Conservation (phyloP, 2,797 vertebrate genomes). For the Sebastolobus altivelis region DNA sequence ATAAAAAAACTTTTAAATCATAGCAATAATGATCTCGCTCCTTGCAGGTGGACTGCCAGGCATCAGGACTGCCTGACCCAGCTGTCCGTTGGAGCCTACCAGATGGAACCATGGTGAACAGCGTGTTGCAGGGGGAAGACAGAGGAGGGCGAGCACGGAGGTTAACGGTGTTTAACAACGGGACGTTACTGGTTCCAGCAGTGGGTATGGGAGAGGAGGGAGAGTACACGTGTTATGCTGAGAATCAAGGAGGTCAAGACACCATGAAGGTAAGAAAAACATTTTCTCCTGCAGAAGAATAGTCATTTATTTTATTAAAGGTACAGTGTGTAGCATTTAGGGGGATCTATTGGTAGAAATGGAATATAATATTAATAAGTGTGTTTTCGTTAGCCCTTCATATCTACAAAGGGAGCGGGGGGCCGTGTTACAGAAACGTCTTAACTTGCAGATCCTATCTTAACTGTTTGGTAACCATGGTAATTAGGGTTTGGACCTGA, state of each 20-base stretch:
- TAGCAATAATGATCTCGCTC: conserved; percentile 2
- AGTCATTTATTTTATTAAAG: background rate
- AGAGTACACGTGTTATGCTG: conserved; percentile 93
- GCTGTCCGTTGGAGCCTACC: conserved; percentile 94
- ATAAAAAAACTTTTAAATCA: background rate
- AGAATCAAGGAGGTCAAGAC: conserved; percentile 93
- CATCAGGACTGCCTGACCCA: conserved; percentile 93
- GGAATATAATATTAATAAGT: too few relatives aligned
- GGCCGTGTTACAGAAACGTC: too few relatives aligned
- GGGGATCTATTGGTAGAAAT: too few relatives aligned
- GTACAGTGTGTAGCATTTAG: too few relatives aligned
- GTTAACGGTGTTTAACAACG: conserved; percentile 92
- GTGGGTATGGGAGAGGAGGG: conserved; percentile 91
- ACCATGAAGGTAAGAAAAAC: conserved; percentile 86
- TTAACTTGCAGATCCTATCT: too few relatives aligned
- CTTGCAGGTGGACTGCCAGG: conserved; percentile 91
- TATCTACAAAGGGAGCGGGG: too few relatives aligned
- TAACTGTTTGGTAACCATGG: too few relatives aligned
- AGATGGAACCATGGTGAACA: conserved; percentile 92
- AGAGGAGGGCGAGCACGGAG: conserved; percentile 81
- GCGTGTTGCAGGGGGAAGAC: conserved; percentile 87
- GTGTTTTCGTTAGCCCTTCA: too few relatives aligned
- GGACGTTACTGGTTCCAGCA: conserved; percentile 91
- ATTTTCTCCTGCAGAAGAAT: background rate
- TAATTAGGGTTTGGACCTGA: too few relatives aligned